Percentiles rank a stretch among this genome's conserved stretches.
Evolutionary conservation across 2,113 vertebrate species (phyloP).

Genomic region (Merops nubicus): DNA sequence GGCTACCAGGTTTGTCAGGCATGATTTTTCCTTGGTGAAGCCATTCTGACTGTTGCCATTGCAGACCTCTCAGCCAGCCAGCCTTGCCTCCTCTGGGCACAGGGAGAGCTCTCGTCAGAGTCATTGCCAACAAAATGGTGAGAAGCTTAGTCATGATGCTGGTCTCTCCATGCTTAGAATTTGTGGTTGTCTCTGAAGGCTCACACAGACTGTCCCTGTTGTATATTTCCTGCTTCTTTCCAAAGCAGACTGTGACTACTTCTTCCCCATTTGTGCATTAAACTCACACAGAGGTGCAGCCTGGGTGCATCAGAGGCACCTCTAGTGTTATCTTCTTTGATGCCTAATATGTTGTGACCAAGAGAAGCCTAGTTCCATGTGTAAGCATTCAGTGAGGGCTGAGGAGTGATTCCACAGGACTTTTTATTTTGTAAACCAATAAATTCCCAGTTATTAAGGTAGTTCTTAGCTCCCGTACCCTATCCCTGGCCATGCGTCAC

Average conservation of each 20-base stretch:
- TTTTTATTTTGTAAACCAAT: background rate
- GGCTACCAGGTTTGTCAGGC: too few relatives aligned
- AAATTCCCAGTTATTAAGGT: background rate
- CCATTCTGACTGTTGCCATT: too few relatives aligned
- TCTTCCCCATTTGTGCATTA: background rate
- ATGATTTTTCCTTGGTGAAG: too few relatives aligned
- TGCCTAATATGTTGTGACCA: background rate
- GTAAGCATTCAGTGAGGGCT: background rate
- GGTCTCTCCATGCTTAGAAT: background rate
- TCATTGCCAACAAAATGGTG: background rate
- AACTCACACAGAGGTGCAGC: background rate
- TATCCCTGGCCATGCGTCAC: rapidly evolving
- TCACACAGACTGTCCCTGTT: background rate
- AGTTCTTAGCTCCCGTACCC: background rate
- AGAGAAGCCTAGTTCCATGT: background rate
- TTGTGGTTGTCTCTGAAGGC: background rate
- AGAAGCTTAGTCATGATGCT: background rate
- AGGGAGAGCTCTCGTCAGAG: background rate
- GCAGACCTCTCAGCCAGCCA: background rate
- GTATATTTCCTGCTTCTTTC: background rate
- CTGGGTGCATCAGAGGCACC: background rate
- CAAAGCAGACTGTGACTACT: background rate
- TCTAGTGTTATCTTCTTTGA: background rate
- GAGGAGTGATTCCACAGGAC: background rate
- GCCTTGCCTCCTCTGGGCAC: background rate